Conservation (phyloP, 2,797 vertebrate genomes). For the Poeciliopsis presidionis region DNA sequence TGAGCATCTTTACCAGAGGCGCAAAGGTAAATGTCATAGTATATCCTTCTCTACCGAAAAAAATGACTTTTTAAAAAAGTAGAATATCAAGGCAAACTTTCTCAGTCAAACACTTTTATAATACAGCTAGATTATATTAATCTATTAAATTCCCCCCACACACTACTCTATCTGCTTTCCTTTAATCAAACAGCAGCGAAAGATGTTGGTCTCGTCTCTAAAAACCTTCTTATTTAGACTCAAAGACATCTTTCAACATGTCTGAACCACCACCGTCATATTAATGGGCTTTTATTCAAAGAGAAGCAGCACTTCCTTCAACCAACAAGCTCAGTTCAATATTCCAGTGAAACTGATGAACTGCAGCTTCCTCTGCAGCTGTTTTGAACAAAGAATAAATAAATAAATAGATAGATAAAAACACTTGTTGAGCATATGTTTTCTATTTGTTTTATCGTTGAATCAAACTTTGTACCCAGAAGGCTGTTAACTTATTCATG, state of each 20-base stretch:
- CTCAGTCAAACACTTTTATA: neutral
- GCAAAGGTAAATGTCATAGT: neutral
- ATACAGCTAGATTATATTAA: no score
- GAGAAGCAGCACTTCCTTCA: neutral
- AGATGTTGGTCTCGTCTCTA: neutral
- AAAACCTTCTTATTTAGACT: neutral
- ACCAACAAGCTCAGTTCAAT: neutral
- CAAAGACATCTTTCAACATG: neutral
- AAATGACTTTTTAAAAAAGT: neutral
- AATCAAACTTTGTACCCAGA: conserved; percentile 25
- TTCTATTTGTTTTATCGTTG: conserved; percentile 12
- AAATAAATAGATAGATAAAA: no score
- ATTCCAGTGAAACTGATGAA: neutral
- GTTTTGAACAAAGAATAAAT: neutral
- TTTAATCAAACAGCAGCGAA: neutral
- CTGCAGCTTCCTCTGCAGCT: neutral
- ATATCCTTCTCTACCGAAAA: neutral
- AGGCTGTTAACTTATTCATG: conserved; percentile 29
- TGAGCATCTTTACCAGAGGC: neutral
- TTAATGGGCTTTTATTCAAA: neutral
- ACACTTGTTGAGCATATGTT: neutral
- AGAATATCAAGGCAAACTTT: neutral
- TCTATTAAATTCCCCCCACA: no score
- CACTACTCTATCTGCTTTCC: neutral
- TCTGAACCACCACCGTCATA: neutral